These are phyloP conservation scores for Decapterus maruadsi DNA, from an alignment of 2,797 vertebrate species.

Conservation along the genomic window DNA sequence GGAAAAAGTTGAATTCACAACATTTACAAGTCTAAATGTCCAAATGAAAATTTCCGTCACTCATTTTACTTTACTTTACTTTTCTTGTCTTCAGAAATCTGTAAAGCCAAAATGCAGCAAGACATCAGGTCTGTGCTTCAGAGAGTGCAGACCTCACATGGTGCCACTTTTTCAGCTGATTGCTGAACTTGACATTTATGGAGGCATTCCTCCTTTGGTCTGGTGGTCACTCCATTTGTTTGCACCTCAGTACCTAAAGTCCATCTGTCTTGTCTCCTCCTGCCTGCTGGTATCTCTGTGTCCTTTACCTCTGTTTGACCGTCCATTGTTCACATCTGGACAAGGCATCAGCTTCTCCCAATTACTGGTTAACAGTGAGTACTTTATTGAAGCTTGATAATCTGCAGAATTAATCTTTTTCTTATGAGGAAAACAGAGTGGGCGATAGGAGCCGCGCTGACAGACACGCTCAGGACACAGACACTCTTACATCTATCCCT, in stretches of 20 bases:
- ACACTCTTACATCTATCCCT: conserved; percentile 57
- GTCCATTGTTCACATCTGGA: conserved; percentile 54
- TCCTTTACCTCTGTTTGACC: conserved; percentile 68
- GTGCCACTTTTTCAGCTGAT: conserved; percentile 19
- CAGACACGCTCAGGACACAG: conserved; percentile 73
- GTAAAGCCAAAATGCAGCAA: neutral
- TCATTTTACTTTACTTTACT: neutral
- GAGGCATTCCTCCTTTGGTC: conserved; percentile 12
- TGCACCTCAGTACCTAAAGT: neutral
- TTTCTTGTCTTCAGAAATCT: neutral
- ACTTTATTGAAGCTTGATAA: conserved; percentile 81
- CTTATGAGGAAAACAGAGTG: conserved; percentile 77
- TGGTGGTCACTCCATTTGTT: conserved; percentile 10
- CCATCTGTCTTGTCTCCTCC: neutral
- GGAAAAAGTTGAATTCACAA: neutral
- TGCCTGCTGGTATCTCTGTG: conserved; percentile 29
- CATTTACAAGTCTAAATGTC: neutral
- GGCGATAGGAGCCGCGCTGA: conserved; percentile 76
- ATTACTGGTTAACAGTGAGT: conserved; percentile 76
- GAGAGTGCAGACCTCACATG: conserved; percentile 4
- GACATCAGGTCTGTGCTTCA: neutral
- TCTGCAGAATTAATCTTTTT: conserved; percentile 84
- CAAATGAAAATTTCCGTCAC: neutral
- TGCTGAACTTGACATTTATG: conserved; percentile 31
- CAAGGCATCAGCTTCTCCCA: conserved; percentile 70